These are phyloP conservation scores for Steromphala cineraria DNA, from an alignment of 2,888 invertebrate species.

Conservation along the genomic window DNA sequence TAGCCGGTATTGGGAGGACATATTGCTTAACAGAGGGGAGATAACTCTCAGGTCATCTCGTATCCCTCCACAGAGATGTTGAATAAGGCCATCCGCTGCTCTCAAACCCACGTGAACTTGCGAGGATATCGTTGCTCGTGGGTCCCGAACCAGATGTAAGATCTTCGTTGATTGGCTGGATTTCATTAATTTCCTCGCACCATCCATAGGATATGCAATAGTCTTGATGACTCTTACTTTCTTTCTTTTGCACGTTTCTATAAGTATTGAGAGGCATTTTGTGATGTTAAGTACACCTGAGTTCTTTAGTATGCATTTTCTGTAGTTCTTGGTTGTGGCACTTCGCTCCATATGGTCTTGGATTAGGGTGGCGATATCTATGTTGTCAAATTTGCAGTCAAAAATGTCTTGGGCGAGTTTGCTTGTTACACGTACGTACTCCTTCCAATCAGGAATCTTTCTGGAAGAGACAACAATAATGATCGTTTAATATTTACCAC, in stretches of 20 bases:
- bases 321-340: not conserved
- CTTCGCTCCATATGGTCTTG: not conserved
- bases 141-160: no score
- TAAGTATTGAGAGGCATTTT: not conserved
- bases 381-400: not conserved
- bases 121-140: no score
- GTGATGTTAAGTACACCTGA: not conserved
- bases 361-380: not conserved
- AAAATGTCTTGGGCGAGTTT: not conserved
- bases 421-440: not conserved
- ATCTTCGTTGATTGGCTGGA: no score
- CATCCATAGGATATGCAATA: no score
- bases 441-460: not conserved
- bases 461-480: not conserved
- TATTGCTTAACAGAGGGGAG: no score
- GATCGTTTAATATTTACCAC: no score
- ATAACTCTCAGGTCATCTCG: no score
- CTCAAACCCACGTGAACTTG: no score
- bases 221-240: not conserved
- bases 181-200: no score
- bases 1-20: no score
- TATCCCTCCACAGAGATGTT: no score
- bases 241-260: not conserved
- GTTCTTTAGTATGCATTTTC: not conserved
- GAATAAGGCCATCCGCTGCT: no score